phyloP scores from a whole-genome alignment of 2,888 invertebrate species.

The Eilema caniola region DNA sequence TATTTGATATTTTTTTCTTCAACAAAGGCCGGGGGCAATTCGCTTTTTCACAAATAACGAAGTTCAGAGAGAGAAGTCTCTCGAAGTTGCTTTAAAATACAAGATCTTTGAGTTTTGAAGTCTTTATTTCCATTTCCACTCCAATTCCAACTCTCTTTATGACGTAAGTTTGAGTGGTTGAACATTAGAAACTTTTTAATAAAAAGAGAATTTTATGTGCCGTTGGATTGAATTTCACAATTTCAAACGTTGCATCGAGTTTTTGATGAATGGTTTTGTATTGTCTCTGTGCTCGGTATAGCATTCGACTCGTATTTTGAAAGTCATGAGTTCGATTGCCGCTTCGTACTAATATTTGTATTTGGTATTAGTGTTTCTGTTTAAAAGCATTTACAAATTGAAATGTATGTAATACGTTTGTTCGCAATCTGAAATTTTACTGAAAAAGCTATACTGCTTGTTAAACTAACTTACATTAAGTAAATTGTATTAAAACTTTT shows the following conservation, averaged over 20 bases:
- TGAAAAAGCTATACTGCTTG: too few species aligned
- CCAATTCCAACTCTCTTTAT: constrained; percentile 21
- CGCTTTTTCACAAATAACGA: constrained; percentile 51
- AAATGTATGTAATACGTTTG: too few species aligned
- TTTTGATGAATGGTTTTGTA: constrained; percentile 3
- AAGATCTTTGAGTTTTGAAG: constrained; percentile 38
- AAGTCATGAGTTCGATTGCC: background rate
- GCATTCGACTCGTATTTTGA: background rate
- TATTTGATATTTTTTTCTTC: constrained; percentile 35
- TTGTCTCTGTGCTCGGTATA: background rate
- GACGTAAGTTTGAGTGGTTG: constrained; percentile 15
- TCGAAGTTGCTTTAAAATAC: constrained; percentile 41
- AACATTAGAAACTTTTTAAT: constrained; percentile 24
- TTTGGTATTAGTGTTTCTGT: too few species aligned
- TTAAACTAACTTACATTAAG: too few species aligned
- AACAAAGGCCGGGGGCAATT: constrained; percentile 42
- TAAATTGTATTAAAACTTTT: too few species aligned
- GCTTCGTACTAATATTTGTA: too few species aligned
- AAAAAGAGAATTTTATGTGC: constrained; percentile 18
- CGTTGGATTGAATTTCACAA: constrained; percentile 22
- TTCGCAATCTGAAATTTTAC: too few species aligned
- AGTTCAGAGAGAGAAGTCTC: constrained; percentile 33
- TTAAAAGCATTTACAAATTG: too few species aligned
- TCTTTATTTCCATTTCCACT: constrained; percentile 28
- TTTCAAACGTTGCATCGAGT: constrained; percentile 10